Evolutionary conservation across 2,888 invertebrate species (phyloP).

Genomic region (Rhagophthalmus giganteus): DNA sequence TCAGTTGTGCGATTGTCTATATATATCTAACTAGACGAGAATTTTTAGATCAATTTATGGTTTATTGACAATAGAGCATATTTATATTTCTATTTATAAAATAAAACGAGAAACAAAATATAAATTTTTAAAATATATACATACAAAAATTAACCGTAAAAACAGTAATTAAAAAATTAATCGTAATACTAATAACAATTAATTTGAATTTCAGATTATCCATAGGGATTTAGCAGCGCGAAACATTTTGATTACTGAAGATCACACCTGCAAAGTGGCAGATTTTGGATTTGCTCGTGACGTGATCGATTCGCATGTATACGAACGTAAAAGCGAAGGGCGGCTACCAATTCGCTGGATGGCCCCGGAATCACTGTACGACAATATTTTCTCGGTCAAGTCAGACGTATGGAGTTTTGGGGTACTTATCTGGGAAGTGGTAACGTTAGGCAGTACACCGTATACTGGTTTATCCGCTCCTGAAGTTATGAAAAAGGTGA

Average conservation of each 20-base stretch:
- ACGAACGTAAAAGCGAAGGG: conserved; percentile 82
- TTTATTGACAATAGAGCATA: too few species aligned
- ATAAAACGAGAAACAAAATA: neutral
- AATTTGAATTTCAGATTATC: conserved; percentile 69
- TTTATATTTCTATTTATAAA: too few species aligned
- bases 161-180: too few species aligned
- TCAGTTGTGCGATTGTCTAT: too few species aligned
- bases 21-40: neutral
- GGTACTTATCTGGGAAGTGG: conserved; percentile 93
- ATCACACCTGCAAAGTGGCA: conserved; percentile 87
- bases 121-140: neutral
- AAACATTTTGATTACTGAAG: conserved; percentile 84
- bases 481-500: conserved; percentile 87
- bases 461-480: conserved; percentile 91
- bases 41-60: too few species aligned
- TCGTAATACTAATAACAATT: too few species aligned
- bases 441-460: conserved; percentile 92
- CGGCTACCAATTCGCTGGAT: conserved; percentile 80
- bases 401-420: conserved; percentile 97
- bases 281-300: conserved; percentile 94
- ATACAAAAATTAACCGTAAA: neutral
- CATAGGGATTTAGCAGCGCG: conserved; percentile 89
- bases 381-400: conserved; percentile 91
- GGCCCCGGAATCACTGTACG: conserved; percentile 93
- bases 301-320: conserved; percentile 84